phyloP scores from a whole-genome alignment of 2,888 invertebrate genomes.

The Autographa gamma region DNA sequence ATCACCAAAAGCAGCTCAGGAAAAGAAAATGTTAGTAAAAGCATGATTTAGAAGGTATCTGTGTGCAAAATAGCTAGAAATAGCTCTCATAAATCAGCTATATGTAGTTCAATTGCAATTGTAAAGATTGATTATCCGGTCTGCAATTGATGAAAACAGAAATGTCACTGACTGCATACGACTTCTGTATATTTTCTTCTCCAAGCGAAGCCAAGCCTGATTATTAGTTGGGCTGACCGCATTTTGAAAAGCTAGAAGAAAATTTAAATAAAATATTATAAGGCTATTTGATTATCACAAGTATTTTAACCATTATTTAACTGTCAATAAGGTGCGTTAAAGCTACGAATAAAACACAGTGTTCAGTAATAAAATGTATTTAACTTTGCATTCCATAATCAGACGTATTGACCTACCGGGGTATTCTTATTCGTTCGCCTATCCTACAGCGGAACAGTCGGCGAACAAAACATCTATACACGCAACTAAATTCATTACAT shows the following conservation, averaged over 20 bases:
- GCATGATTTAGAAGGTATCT: slow-evolving; percentile 16
- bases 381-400: slow-evolving; percentile 59
- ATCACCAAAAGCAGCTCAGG: not conserved
- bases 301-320: too few species aligned
- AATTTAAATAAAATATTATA: too few species aligned
- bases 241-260: too few species aligned
- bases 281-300: too few species aligned
- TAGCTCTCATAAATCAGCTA: not conserved
- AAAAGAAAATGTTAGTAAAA: not conserved
- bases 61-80: slow-evolving; percentile 45
- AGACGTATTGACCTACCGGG: slow-evolving; percentile 32
- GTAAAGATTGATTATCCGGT: too few species aligned
- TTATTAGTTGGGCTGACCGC: too few species aligned
- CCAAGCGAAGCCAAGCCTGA: too few species aligned
- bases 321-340: not conserved
- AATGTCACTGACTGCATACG: too few species aligned
- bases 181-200: too few species aligned
- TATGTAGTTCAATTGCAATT: too few species aligned
- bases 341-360: slow-evolving; percentile 63
- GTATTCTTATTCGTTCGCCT: slow-evolving; percentile 27
- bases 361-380: slow-evolving; percentile 74
- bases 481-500: not conserved
- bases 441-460: slow-evolving; percentile 19
- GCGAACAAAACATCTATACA: not conserved
- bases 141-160: too few species aligned